A percentile compares a stretch with the other conserved stretches of the same genome.
phyloP scores from a whole-genome alignment of 2,797 vertebrate species.

The Scarus forsteni region DNA sequence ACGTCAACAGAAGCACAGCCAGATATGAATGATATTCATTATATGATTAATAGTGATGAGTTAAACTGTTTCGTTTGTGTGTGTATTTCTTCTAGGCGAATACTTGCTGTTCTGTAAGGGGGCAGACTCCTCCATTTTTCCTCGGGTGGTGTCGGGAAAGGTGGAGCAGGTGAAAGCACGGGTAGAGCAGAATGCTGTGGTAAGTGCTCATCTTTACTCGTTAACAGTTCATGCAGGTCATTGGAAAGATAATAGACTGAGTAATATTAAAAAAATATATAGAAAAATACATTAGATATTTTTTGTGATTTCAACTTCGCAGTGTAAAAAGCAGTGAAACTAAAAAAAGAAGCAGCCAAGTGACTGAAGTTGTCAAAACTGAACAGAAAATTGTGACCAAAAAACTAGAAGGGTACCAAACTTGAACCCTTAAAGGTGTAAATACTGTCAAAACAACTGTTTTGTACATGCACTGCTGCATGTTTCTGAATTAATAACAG shows the following conservation, averaged over 20 bases:
- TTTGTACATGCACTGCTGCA: too few species aligned
- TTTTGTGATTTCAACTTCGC: too few species aligned
- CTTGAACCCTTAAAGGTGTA: too few species aligned
- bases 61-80: constrained; percentile 7
- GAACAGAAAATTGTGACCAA: too few species aligned
- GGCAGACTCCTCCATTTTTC: constrained; percentile 97
- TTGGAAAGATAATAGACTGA: background rate
- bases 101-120: constrained; percentile 97
- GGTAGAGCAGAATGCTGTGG: constrained; percentile 96
- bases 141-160: constrained; percentile 94
- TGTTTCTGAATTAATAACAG: too few species aligned
- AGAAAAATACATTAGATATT: too few species aligned
- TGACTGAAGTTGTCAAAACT: too few species aligned
- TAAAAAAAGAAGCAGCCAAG: too few species aligned
- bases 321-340: too few species aligned
- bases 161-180: constrained; percentile 92
- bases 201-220: constrained; percentile 77
- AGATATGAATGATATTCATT: background rate
- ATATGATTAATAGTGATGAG: background rate
- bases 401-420: too few species aligned
- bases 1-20: background rate
- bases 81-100: constrained; percentile 84
- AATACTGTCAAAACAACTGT: too few species aligned
- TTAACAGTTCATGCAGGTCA: background rate
- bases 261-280: too few species aligned